Evolutionary conservation across 2,888 invertebrate species (phyloP).

Genomic region (Rhogogaster chlorosoma): DNA sequence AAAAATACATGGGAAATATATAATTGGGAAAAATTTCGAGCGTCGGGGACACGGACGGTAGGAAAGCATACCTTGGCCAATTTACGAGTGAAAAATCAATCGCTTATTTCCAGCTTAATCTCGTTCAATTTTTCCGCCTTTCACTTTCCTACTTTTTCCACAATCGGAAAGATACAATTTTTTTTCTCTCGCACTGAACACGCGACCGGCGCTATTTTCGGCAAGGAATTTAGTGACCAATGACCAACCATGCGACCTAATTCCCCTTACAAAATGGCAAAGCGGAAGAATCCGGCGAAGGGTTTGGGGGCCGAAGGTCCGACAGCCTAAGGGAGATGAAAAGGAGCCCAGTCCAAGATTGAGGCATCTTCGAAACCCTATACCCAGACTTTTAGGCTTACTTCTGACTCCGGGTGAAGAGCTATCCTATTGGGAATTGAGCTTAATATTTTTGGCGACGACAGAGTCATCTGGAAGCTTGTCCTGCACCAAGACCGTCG

Average conservation of each 20-base stretch:
- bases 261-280: slow-evolving; percentile 35
- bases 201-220: background rate
- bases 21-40: background rate
- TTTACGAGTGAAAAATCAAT: background rate
- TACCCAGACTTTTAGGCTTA: background rate
- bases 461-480: slow-evolving; percentile 52
- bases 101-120: background rate
- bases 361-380: slow-evolving; percentile 21
- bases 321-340: slow-evolving; percentile 12
- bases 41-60: too few relatives aligned
- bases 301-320: background rate
- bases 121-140: background rate
- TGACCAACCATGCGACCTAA: slow-evolving; percentile 29
- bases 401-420: background rate
- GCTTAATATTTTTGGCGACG: slow-evolving; percentile 51
- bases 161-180: background rate
- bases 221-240: slow-evolving; percentile 12
- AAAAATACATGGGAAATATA: background rate
- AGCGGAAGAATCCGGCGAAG: slow-evolving; percentile 1
- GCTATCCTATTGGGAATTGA: slow-evolving; percentile 1
- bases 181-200: background rate
- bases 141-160: background rate
- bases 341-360: slow-evolving; percentile 28
- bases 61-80: background rate
- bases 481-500: slow-evolving; percentile 58